These are phyloP conservation scores for Salvelinus alpinus DNA, from an alignment of 2,113 vertebrate species.

Conservation along the genomic window DNA sequence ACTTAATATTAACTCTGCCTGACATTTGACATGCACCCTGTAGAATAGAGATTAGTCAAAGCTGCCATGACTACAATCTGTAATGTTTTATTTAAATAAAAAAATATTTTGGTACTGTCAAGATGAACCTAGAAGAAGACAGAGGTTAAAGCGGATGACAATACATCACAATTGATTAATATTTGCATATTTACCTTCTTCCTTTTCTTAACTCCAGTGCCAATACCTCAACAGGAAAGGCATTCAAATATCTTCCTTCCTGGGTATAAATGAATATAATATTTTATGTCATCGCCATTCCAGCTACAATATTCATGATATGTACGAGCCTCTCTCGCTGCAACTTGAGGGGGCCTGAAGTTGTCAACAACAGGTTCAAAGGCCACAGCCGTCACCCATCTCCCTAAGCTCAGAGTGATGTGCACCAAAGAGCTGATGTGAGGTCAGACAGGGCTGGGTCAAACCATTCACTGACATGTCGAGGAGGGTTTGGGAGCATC, in stretches of 20 bases:
- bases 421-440: conserved; percentile 12
- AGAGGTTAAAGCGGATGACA: background rate
- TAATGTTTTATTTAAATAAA: background rate
- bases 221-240: background rate
- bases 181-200: background rate
- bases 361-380: conserved; percentile 57
- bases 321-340: conserved; percentile 17
- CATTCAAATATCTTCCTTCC: background rate
- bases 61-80: background rate
- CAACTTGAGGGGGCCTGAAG: conserved; percentile 32
- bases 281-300: conserved; percentile 42
- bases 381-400: conserved; percentile 31
- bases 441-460: conserved; percentile 31
- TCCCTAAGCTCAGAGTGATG: conserved; percentile 24
- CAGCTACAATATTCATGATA: conserved; percentile 39
- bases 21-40: background rate
- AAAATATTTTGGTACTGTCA: background rate
- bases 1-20: background rate
- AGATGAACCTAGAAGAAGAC: background rate
- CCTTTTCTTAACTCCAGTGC: background rate
- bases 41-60: background rate
- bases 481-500: background rate
- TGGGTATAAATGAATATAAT: conserved; percentile 17
- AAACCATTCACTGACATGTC: conserved; percentile 41
- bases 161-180: background rate